phyloP scores from a whole-genome alignment of 2,113 vertebrate genomes.

The Pluvianellus socialis region DNA sequence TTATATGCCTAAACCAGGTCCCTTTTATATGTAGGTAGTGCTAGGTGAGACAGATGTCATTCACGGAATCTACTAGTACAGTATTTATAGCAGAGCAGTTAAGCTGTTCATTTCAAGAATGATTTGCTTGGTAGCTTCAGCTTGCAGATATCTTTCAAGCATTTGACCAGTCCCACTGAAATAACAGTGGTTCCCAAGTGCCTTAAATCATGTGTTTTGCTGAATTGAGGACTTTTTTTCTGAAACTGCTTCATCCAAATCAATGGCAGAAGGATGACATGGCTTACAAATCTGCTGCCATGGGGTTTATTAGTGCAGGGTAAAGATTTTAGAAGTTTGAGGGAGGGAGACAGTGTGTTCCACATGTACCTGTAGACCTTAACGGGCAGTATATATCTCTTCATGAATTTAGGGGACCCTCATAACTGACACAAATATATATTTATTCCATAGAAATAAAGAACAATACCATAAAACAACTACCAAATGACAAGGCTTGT shows the following conservation, averaged over 20 bases:
- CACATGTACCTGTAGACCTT: neutral
- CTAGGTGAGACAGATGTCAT: neutral
- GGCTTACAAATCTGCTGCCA: neutral
- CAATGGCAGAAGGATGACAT: neutral
- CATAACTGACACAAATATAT: neutral
- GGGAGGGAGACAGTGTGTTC: neutral
- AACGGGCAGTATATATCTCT: neutral
- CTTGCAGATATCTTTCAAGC: neutral
- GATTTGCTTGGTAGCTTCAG: neutral
- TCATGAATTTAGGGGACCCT: neutral
- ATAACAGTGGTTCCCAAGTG: neutral
- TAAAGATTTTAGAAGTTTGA: neutral
- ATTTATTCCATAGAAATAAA: neutral
- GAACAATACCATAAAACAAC: neutral
- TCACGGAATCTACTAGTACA: neutral
- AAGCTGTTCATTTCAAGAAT: neutral
- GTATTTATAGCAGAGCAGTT: neutral
- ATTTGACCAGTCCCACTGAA: neutral
- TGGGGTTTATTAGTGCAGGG: neutral
- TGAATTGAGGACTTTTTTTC: neutral
- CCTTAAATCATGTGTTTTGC: neutral
- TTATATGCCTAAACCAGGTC: neutral
- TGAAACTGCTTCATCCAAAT: neutral
- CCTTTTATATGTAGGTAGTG: neutral
- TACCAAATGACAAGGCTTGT: neutral